phyloP scores from a whole-genome alignment of 2,888 invertebrate genomes.

The Cyrtodaria siliqua region DNA sequence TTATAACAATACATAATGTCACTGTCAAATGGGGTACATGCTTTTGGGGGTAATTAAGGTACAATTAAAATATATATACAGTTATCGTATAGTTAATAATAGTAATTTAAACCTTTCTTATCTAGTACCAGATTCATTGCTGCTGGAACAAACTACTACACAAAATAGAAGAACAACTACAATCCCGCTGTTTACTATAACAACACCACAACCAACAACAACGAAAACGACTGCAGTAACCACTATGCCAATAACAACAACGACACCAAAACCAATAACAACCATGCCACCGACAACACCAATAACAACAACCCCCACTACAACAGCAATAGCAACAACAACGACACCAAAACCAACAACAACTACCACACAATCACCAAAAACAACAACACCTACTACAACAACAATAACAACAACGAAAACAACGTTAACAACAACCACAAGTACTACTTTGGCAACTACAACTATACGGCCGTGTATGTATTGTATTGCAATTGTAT shows the following conservation, averaged over 20 bases:
- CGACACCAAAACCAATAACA: constrained; percentile 4
- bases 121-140: no score
- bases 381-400: not conserved
- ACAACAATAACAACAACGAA: no score
- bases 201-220: not conserved
- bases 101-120: no score
- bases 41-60: no score
- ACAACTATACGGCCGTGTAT: not conserved
- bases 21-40: no score
- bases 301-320: not conserved
- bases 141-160: no score
- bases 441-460: constrained; percentile 9
- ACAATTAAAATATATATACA: no score
- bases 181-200: no score
- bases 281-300: constrained; percentile 1
- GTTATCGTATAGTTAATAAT: no score
- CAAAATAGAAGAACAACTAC: no score
- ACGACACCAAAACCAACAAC: constrained; percentile 3
- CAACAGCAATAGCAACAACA: not conserved
- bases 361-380: not conserved
- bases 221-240: not conserved
- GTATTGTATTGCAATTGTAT: no score
- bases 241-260: constrained; percentile 1
- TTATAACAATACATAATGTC: no score
- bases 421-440: constrained; percentile 5